A percentile compares a stretch with the other conserved stretches of the same genome.
Conservation (phyloP, 2,113 vertebrate genomes). For the Tragelaphus strepsiceros region DNA sequence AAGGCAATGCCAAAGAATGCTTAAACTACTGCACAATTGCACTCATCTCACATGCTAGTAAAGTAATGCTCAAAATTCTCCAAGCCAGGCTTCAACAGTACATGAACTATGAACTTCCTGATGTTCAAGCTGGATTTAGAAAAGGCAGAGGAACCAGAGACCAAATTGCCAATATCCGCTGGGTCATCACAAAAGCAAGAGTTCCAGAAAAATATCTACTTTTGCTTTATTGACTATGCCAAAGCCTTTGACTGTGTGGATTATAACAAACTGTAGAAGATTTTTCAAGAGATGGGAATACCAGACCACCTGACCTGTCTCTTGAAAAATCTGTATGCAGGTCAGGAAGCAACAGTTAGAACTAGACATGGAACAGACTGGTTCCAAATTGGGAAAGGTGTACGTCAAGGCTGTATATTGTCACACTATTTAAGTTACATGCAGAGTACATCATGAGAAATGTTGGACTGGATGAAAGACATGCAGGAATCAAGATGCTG, state of each 20-base stretch:
- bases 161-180: fast-evolving
- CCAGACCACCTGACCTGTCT: not conserved
- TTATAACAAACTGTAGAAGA: not conserved
- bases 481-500: not conserved
- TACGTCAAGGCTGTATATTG: not conserved
- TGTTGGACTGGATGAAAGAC: not conserved
- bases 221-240: not conserved
- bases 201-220: not conserved
- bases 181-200: not conserved
- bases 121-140: not conserved
- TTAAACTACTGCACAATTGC: not conserved
- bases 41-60: not conserved
- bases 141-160: not conserved
- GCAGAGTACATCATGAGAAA: not conserved
- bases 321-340: not conserved
- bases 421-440: too few relatives aligned
- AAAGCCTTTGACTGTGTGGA: not conserved
- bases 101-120: not conserved
- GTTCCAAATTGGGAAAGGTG: not conserved
- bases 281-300: not conserved
- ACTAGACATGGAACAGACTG: not conserved
- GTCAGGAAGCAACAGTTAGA: not conserved
- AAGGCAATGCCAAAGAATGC: not conserved
- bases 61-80: not conserved
- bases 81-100: not conserved